Evolutionary conservation across 2,797 vertebrate genomes (phyloP).

Genomic region (Dipus sagitta): DNA sequence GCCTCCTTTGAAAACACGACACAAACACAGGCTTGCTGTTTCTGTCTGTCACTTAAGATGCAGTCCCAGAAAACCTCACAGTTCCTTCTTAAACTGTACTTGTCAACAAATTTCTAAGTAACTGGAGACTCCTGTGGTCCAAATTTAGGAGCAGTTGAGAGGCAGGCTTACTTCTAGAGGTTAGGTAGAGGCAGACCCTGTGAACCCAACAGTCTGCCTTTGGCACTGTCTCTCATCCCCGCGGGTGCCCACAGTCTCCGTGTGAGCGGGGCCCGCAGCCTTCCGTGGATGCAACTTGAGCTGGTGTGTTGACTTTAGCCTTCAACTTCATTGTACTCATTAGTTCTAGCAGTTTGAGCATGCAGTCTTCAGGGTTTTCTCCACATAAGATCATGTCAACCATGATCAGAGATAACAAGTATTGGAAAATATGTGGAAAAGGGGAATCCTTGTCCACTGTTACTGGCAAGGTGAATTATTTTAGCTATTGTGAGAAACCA

Average conservation of each 20-base stretch:
- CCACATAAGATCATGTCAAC: background rate
- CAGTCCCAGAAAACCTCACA: background rate
- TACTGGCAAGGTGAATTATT: background rate
- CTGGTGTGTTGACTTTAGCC: background rate
- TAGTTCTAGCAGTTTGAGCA: background rate
- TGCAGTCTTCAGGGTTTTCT: background rate
- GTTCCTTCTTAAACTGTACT: background rate
- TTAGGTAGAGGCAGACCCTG: background rate
- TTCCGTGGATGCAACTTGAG: background rate
- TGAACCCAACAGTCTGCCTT: rapidly evolving
- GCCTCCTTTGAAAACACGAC: background rate
- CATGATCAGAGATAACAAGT: background rate
- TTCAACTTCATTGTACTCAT: background rate
- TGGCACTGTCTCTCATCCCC: background rate
- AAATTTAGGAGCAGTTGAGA: background rate
- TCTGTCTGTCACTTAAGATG: background rate
- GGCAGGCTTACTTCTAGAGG: background rate
- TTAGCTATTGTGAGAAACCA: background rate
- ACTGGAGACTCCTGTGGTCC: background rate
- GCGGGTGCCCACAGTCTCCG: rapidly evolving
- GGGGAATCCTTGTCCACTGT: background rate
- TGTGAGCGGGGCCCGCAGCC: rapidly evolving
- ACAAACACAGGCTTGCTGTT: background rate
- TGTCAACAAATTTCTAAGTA: background rate
- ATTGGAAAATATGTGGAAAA: background rate